Evolutionary conservation across 1,140 invertebrate genomes (phyloP).

Genomic region (Musca vetustissima): DNA sequence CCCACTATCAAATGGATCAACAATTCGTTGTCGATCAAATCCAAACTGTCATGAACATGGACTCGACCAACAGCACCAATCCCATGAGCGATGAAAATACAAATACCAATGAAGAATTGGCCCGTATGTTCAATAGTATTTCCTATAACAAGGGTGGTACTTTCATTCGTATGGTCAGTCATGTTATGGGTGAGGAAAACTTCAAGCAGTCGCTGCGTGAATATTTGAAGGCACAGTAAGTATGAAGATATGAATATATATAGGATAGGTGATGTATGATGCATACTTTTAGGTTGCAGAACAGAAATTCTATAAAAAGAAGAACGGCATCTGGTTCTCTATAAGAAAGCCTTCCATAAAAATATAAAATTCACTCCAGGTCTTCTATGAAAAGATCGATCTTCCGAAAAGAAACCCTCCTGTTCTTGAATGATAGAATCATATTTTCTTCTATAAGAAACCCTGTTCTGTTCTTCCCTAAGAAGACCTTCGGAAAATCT

Average conservation of each 20-base stretch:
- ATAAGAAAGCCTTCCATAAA: no score
- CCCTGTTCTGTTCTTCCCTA: no score
- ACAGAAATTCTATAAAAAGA: no score
- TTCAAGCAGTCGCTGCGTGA: slow-evolving; percentile 64
- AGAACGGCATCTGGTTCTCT: no score
- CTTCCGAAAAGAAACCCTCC: no score
- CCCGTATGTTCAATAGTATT: slow-evolving; percentile 62
- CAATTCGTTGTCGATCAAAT: slow-evolving; percentile 67
- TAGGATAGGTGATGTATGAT: no score
- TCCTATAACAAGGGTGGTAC: slow-evolving; percentile 68
- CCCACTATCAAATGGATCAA: slow-evolving; percentile 58
- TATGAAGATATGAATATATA: not conserved
- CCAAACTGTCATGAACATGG: slow-evolving; percentile 65
- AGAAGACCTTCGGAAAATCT: no score
- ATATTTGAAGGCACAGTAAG: slow-evolving; percentile 61
- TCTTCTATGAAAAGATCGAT: no score
- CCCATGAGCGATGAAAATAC: slow-evolving; percentile 59
- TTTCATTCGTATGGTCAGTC: slow-evolving; percentile 75
- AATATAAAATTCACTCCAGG: no score
- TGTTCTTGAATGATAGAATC: no score
- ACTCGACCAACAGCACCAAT: slow-evolving; percentile 67
- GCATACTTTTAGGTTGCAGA: no score
- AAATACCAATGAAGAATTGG: slow-evolving; percentile 58
- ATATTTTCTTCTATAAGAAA: no score
- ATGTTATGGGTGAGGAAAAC: slow-evolving; percentile 65